Base-by-base conservation (phyloP, 2,113 vertebrate genomes). In the Salvelinus alpinus region DNA sequence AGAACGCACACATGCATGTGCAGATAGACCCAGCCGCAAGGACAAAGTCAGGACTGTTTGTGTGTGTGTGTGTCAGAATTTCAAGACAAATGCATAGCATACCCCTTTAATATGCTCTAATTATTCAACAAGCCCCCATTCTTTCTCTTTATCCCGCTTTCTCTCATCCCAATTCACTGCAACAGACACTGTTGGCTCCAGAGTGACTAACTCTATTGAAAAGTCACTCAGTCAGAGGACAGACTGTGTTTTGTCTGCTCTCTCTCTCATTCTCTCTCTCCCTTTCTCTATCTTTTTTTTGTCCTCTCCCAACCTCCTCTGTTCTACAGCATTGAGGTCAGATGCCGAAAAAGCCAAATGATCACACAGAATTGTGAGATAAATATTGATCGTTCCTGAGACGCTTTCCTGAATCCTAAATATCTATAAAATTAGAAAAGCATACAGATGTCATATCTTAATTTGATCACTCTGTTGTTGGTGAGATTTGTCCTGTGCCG, bases 1-100 rank as follows among this genome's bases (percentile, higher is more conserved):
- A 89, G 85, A 76, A 82, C 14, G 75, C 34, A 38, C 8, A 9
- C 81, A 88, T 88, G 80, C 82, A 86, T 89, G 91, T 89, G 87
- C 85, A 87, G 83, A 87, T 78, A 83, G 79, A 75, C 68, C 13
- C 29, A n/a, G n/a, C 74, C 79, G 25, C 83, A 86, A 86, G 83
- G 75, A 81, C 75, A 67, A 64, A 83, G 71, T 78, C 34, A 16
- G 60, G 75, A 70, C 76, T 11, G 38, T 44, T 2, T 38, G 38
- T 38, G 8, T 38, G 38, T 31, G 31, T 31, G 31, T 6, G 7
- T 38, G 67, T 71, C 65, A 69, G 73, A 68, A 67, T 83, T 82
- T 81, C 71, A 72, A 68, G 71, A 47, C 65, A 72, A 71, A 80
- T 25, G 73, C 31, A 62, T 54, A 54, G 13, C 74, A 65, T 22